phyloP scores from a whole-genome alignment of 92 coral and sea anemone species.

The Plumapathes pennacea region DNA sequence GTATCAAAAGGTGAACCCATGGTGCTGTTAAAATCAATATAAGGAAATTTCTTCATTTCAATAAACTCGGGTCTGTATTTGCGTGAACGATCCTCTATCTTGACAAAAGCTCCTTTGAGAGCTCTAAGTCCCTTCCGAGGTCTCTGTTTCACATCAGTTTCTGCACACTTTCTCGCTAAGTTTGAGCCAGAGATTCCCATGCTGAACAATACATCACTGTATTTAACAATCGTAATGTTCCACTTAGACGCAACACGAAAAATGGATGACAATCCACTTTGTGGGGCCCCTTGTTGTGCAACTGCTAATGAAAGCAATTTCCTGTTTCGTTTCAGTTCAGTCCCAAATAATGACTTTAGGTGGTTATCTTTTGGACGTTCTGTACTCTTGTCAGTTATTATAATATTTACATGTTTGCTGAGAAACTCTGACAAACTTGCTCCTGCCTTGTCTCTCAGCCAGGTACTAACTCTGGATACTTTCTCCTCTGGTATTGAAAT shows the following conservation, averaged over 20 bases:
- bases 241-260: conserved; percentile 8
- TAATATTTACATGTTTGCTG: conserved; percentile 20
- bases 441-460: conserved; percentile 3
- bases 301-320: conserved; percentile 14
- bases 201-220: neutral
- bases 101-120: conserved; percentile 1
- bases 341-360: neutral
- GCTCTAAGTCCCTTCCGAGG: neutral
- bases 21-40: conserved; percentile 24
- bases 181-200: neutral
- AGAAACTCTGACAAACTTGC: conserved; percentile 13
- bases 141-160: neutral
- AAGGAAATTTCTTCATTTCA: conserved; percentile 13
- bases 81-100: conserved; percentile 29
- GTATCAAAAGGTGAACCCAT: conserved; percentile 31
- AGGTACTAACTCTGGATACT: neutral
- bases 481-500: conserved; percentile 1
- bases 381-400: conserved; percentile 17
- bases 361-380: neutral
- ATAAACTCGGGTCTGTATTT: conserved; percentile 41
- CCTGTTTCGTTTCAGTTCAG: conserved; percentile 12
- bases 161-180: neutral
- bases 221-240: conserved; percentile 18
- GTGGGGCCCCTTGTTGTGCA: conserved; percentile 4
- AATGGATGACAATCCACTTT: conserved; percentile 17